Conservation (phyloP, 2,888 invertebrate genomes). For the Drosophila macrospina region DNA sequence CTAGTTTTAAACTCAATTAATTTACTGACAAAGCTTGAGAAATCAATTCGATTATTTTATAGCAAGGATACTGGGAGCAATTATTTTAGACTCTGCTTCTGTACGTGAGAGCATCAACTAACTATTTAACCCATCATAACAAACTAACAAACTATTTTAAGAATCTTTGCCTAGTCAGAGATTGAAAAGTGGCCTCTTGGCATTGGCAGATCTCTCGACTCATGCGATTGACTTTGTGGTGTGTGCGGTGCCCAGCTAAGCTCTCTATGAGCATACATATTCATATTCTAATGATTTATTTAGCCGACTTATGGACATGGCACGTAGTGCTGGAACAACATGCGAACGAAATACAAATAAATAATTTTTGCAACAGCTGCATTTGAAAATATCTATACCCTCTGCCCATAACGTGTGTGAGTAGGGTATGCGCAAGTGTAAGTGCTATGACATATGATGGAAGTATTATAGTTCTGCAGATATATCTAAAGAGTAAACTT, state of each 20-base stretch:
- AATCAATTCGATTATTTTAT: too few species aligned
- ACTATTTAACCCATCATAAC: too few species aligned
- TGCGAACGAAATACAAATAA: slow-evolving; percentile 69
- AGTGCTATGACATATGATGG: too few species aligned
- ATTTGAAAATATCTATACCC: slow-evolving; percentile 67
- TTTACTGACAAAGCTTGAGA: too few species aligned
- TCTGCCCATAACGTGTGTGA: neutral
- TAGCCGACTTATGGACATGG: slow-evolving; percentile 65
- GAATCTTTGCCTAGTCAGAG: neutral
- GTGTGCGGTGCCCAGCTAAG: slow-evolving; percentile 1
- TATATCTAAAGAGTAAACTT: neutral
- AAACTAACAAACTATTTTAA: neutral
- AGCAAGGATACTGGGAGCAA: too few species aligned
- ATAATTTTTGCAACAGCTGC: slow-evolving; percentile 79
- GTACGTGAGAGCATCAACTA: too few species aligned
- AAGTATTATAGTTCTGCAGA: neutral
- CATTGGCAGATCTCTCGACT: slow-evolving; percentile 14
- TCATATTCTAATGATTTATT: slow-evolving; percentile 72
- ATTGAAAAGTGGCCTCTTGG: neutral
- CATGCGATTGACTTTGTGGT: slow-evolving; percentile 22
- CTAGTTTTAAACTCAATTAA: too few species aligned
- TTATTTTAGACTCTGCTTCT: too few species aligned
- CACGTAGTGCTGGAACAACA: slow-evolving; percentile 57
- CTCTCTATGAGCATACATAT: slow-evolving; percentile 27
- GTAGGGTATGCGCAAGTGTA: neutral